Evolutionary conservation across 2,888 invertebrate genomes (phyloP).

Genomic region (Boloria euphrosyne): DNA sequence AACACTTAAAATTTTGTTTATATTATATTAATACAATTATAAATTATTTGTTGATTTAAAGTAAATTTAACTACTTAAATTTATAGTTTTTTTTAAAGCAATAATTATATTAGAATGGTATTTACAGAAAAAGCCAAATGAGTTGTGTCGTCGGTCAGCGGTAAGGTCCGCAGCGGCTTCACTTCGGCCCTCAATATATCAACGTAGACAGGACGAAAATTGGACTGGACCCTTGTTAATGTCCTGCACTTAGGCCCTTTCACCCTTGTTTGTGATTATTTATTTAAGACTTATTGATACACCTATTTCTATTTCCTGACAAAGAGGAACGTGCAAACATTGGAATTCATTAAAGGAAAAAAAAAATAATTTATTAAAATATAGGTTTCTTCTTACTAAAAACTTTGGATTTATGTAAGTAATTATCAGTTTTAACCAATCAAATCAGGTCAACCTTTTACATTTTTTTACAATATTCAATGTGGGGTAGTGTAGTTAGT

Average conservation of each 20-base stretch:
- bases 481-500: too few relatives aligned
- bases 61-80: neutral
- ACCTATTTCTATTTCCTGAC: constrained; percentile 37
- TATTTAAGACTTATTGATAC: constrained; percentile 76
- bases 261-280: constrained; percentile 75
- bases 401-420: too few relatives aligned
- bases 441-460: too few relatives aligned
- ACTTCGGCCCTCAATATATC: constrained; percentile 77
- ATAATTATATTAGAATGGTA: constrained; percentile 50
- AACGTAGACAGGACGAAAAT: constrained; percentile 81
- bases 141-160: constrained; percentile 58
- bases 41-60: neutral
- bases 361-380: neutral
- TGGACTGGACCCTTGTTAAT: constrained; percentile 82
- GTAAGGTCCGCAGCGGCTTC: constrained; percentile 52
- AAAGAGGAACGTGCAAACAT: constrained; percentile 44
- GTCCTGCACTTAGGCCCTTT: constrained; percentile 74
- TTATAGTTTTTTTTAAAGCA: constrained; percentile 19
- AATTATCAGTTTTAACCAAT: too few relatives aligned
- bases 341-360: constrained; percentile 15
- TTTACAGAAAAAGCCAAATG: constrained; percentile 65
- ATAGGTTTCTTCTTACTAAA: too few relatives aligned
- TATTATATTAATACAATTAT: neutral
- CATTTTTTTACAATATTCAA: too few relatives aligned
- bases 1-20: neutral